Percentiles rank a stretch among this genome's conserved stretches.
phyloP scores from a whole-genome alignment of 2,888 invertebrate genomes.

The Frankliniella intonsa region DNA sequence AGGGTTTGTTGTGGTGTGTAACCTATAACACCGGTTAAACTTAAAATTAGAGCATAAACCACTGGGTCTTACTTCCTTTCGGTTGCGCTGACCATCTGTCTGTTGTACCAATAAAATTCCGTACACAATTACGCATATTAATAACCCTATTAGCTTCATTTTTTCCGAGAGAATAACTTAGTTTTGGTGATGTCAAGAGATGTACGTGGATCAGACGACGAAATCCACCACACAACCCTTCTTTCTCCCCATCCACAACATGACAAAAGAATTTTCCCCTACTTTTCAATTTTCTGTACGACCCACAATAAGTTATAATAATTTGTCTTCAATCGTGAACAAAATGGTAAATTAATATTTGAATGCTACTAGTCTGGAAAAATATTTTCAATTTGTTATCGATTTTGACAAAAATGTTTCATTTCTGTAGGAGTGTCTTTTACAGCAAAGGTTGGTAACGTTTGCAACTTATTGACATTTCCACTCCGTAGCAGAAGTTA shows the following conservation, averaged over 20 bases:
- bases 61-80: not conserved
- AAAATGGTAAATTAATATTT: no score
- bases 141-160: conserved; percentile 1
- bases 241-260: no score
- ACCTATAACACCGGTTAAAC: conserved; percentile 9
- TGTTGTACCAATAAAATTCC: not conserved
- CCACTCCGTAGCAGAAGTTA: not conserved
- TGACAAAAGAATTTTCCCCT: no score
- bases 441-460: not conserved
- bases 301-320: no score
- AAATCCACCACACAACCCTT: not conserved
- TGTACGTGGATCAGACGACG: conserved; percentile 4
- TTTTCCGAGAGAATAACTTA: not conserved
- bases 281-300: no score
- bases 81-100: not conserved
- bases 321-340: no score
- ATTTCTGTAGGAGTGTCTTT: no score
- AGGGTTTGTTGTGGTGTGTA: not conserved
- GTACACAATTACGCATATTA: not conserved
- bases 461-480: not conserved
- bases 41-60: no score
- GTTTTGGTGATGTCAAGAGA: conserved; percentile 4
- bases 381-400: no score
- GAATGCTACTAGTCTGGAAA: no score
- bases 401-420: no score